A percentile compares a stretch with the other conserved stretches of the same genome.
phyloP scores from a whole-genome alignment of 1,140 invertebrate species.

The Ips nitidus region DNA sequence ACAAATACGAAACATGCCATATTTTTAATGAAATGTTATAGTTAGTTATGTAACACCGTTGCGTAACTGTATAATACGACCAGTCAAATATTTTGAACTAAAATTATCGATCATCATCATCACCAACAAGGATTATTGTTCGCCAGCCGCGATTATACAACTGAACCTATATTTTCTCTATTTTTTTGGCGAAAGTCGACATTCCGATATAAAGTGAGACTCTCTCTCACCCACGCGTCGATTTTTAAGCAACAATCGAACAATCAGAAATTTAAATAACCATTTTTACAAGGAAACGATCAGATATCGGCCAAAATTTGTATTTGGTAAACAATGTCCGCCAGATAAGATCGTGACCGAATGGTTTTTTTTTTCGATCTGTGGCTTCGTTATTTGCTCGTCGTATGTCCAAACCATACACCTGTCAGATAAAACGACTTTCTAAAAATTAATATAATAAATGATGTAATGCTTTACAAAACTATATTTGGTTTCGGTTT shows the following conservation, averaged over 20 bases:
- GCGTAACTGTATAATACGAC: too few species aligned
- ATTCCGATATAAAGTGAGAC: conserved; percentile 24
- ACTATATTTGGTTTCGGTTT: background rate
- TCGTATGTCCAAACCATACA: conserved; percentile 9
- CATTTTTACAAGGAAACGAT: conserved; percentile 33
- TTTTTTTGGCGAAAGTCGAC: conserved; percentile 28
- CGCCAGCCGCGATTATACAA: too few species aligned
- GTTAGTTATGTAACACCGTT: too few species aligned
- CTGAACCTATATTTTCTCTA: background rate
- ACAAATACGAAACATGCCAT: too few species aligned
- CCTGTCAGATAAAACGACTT: conserved; percentile 30
- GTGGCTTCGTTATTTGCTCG: conserved; percentile 17
- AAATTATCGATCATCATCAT: too few species aligned
- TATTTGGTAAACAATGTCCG: conserved; percentile 33
- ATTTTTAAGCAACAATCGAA: conserved; percentile 33
- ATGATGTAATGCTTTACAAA: conserved; percentile 10
- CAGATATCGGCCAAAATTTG: conserved; percentile 31
- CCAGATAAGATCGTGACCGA: conserved; percentile 26
- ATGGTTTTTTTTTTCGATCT: conserved; percentile 18
- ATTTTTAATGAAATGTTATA: too few species aligned
- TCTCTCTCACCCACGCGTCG: conserved; percentile 23
- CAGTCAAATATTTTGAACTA: too few species aligned
- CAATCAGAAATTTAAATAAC: conserved; percentile 32
- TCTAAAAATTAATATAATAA: conserved; percentile 28
- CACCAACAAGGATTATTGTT: too few species aligned